phyloP scores from a whole-genome alignment of 2,888 invertebrate genomes.

The Cataglyphis livida region DNA sequence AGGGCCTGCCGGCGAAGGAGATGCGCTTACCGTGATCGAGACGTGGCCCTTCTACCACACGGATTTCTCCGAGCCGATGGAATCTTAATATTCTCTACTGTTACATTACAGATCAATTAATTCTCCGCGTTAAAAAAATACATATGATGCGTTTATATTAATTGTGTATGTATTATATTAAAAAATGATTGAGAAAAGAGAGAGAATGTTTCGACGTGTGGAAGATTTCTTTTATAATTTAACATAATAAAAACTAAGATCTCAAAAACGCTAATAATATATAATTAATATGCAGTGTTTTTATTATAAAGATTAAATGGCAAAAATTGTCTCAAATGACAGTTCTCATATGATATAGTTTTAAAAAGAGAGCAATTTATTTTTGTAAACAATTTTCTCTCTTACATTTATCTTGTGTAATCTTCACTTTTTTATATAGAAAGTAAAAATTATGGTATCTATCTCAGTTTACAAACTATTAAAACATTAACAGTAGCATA shows the following conservation, averaged over 20 bases:
- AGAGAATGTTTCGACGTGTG: neutral
- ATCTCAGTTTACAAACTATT: neutral
- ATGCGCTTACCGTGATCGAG: conserved; percentile 33
- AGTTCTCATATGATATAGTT: neutral
- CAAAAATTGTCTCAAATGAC: neutral
- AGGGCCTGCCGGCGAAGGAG: conserved; percentile 44
- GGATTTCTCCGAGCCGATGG: neutral
- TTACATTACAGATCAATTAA: neutral
- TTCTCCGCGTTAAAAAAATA: neutral
- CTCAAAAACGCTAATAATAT: neutral
- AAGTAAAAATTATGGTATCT: neutral
- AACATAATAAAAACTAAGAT: neutral
- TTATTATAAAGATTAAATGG: neutral
- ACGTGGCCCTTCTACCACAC: neutral
- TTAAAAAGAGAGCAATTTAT: neutral
- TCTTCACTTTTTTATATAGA: neutral
- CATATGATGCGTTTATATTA: neutral
- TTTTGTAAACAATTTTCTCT: neutral
- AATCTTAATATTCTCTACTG: neutral
- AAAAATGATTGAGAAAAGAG: neutral
- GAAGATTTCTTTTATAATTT: neutral
- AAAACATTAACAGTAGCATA: neutral
- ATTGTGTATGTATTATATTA: neutral
- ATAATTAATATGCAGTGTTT: neutral
- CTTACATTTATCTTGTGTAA: neutral